Percentiles rank a stretch among this genome's conserved stretches.
Evolutionary conservation across 2,888 invertebrate genomes (phyloP).

Genomic region (Dicroscelio sp.): DNA sequence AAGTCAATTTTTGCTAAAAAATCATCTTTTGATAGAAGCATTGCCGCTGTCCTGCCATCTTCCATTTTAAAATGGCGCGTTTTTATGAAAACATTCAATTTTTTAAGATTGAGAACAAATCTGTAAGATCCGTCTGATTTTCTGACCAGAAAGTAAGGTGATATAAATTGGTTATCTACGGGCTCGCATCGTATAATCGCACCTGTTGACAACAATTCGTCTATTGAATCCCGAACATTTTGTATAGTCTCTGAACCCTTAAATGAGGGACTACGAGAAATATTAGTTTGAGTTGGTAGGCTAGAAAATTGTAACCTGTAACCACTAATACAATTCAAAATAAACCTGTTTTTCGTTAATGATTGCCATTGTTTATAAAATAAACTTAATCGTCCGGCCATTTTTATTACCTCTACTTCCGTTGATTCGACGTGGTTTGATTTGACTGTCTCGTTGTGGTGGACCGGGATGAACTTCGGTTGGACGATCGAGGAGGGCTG

Average conservation of each 20-base stretch:
- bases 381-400: neutral
- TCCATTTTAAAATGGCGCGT: conserved; percentile 59
- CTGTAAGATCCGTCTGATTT: conserved; percentile 35
- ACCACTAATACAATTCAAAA: conserved; percentile 25
- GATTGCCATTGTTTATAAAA: conserved; percentile 13
- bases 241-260: conserved; percentile 3
- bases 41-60: conserved; percentile 30
- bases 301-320: neutral
- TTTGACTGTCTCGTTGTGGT: neutral
- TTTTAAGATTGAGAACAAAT: conserved; percentile 62
- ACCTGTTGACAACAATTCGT: conserved; percentile 22
- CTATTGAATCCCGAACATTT: neutral
- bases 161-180: conserved; percentile 18
- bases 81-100: conserved; percentile 41
- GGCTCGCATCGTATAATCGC: conserved; percentile 22
- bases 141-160: conserved; percentile 32
- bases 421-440: neutral
- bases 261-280: neutral
- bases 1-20: conserved; percentile 51
- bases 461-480: neutral
- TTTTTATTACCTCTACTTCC: conserved; percentile 36
- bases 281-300: conserved; percentile 5
- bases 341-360: conserved; percentile 6
- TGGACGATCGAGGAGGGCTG: neutral
- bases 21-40: conserved; percentile 1